These are phyloP conservation scores for Nasonia longicornis DNA, from an alignment of 1,140 invertebrate genomes.

Conservation along the genomic window DNA sequence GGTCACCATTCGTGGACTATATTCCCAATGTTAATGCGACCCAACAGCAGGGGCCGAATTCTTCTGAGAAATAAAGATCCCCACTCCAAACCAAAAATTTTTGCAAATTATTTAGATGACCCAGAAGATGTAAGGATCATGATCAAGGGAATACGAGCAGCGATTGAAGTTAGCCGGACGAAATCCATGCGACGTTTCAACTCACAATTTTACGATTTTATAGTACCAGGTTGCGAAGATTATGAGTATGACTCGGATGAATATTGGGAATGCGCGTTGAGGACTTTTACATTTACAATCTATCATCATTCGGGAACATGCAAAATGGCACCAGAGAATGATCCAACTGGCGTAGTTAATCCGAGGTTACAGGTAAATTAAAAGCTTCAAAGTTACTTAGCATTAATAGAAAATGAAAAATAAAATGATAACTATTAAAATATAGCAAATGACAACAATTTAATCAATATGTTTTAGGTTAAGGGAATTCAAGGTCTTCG, in stretches of 20 bases:
- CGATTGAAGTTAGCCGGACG: constrained; percentile 52
- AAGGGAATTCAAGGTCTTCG: constrained; percentile 55
- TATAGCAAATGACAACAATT: too few species aligned
- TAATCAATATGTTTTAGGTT: constrained; percentile 49
- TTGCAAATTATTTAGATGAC: constrained; percentile 77
- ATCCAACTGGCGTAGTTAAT: constrained; percentile 78
- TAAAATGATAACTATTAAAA: too few species aligned
- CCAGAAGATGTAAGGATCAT: constrained; percentile 66
- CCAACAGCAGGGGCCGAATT: constrained; percentile 71
- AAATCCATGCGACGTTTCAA: constrained; percentile 54
- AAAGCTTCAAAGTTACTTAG: not conserved
- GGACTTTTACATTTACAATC: constrained; percentile 65
- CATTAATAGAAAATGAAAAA: not conserved
- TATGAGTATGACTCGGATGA: constrained; percentile 58
- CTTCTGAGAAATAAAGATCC: constrained; percentile 73
- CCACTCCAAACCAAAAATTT: constrained; percentile 75
- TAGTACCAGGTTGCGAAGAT: constrained; percentile 50
- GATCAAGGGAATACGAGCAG: constrained; percentile 51
- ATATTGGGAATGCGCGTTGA: constrained; percentile 70
- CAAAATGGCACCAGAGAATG: constrained; percentile 70
- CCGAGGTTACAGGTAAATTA: constrained; percentile 78
- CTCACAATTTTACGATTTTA: constrained; percentile 43
- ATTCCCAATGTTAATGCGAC: constrained; percentile 65
- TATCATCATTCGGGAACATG: constrained; percentile 68
- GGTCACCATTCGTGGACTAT: constrained; percentile 58